Base-by-base conservation (phyloP, 2,888 invertebrate genomes). In the Augochlorella aurata region DNA sequence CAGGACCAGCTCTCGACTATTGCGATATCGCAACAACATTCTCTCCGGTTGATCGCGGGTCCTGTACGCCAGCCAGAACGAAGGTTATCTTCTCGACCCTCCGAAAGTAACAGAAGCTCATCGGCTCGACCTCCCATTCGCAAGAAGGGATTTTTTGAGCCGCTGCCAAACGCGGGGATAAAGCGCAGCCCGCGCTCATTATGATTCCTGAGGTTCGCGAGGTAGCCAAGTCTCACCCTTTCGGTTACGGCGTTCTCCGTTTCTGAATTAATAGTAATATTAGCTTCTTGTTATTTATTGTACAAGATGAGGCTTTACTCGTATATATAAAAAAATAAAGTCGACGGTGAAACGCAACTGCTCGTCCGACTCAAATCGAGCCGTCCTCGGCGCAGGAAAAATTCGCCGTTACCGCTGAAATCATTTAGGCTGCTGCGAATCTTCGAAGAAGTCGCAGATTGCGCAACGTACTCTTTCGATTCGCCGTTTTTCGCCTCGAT, bases 121-220 rank as follows among this genome's bases (percentile, higher is more conserved):
- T 12, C 54, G 18, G 21, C 10, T 21, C 24, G 61, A 2, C 8
- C 73, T 45, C 52, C 44, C 16, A 52, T 61, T 9, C 24, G 47
- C 65, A 14, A 50, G 49, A 70, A 21, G 1, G 21, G 45, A 70
- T 66, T 70, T 66, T 70, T 70, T 81, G 81, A 80, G 12, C 14
- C 10, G 10, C 4, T 81, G 81, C 81, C 81, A 81, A 74, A 54
- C 66, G 69, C 18, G 24, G 12, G 65, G 50, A 50, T 74, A 69
- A 70, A 80, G 54, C 79, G 49, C 79, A 49, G 61, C 50, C 18
- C 49, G 65, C 50, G 18, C 63, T 79, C 81, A 54, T 79, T 80
- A 67, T 38, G 18, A 61, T 80, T 21, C 50, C 3, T 50, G 73
- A 58, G 65, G 29, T 79, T 68, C 52, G 52, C 29, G 1, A 14